Percentiles rank a stretch among this genome's conserved stretches.
Evolutionary conservation across 2,797 vertebrate species (phyloP).

Genomic region (Peromyscus aztecus): DNA sequence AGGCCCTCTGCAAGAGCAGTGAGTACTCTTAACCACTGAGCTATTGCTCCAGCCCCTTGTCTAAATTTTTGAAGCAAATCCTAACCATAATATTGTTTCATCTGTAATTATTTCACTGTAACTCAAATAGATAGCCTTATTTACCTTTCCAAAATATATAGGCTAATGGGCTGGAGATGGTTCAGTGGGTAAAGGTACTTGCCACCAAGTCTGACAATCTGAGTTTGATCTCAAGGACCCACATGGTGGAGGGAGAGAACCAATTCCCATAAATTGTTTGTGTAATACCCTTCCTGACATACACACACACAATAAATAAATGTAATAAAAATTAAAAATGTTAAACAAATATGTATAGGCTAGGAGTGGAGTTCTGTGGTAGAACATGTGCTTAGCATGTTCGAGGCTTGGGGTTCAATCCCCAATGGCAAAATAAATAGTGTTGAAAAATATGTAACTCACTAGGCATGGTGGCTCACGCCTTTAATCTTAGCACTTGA

Average conservation of each 20-base stretch:
- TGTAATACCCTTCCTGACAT: background rate
- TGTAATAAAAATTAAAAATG: background rate
- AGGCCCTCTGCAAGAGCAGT: background rate
- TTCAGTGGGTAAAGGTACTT: background rate
- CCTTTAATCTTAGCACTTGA: background rate
- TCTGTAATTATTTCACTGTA: slow-evolving; percentile 18
- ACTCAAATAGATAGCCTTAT: slow-evolving; percentile 25
- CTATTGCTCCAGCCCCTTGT: background rate
- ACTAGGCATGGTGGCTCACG: background rate
- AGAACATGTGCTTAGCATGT: background rate
- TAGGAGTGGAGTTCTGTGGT: background rate
- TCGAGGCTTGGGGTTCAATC: background rate
- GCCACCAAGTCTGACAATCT: background rate
- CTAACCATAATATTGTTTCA: slow-evolving; percentile 28
- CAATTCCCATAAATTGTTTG: background rate
- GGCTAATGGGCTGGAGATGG: background rate
- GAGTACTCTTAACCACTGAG: background rate
- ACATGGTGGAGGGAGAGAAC: background rate
- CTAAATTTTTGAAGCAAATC: slow-evolving; percentile 61
- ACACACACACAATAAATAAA: background rate
- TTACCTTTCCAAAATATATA: background rate
- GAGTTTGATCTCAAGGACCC: background rate
- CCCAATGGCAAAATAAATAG: background rate
- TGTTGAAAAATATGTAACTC: slow-evolving; percentile 6
- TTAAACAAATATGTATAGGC: background rate